phyloP scores from a whole-genome alignment of 2,797 vertebrate genomes.

The Chelon auratus region DNA sequence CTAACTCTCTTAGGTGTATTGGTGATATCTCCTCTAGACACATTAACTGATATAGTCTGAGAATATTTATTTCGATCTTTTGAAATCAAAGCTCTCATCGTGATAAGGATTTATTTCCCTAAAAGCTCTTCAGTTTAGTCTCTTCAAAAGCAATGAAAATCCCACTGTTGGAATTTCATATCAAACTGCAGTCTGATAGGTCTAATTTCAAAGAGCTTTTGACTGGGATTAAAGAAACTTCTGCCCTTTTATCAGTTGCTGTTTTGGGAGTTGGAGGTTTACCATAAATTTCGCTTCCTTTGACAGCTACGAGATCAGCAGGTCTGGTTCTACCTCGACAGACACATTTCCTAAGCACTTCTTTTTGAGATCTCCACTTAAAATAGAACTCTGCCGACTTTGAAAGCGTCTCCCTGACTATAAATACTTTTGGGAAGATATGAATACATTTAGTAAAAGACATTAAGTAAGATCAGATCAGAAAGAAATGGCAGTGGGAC shows the following conservation, averaged over 20 bases:
- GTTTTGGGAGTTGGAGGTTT: slow-evolving; percentile 48
- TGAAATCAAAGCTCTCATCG: neutral
- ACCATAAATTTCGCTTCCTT: slow-evolving; percentile 39
- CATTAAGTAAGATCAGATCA: slow-evolving; percentile 15
- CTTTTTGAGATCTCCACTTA: slow-evolving; percentile 17
- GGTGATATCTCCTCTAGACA: neutral
- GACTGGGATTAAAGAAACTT: slow-evolving; percentile 39
- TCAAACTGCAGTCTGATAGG: slow-evolving; percentile 27
- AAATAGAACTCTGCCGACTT: slow-evolving; percentile 22
- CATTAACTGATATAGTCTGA: neutral
- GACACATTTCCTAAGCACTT: slow-evolving; percentile 31
- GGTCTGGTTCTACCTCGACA: slow-evolving; percentile 33
- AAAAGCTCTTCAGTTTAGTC: neutral
- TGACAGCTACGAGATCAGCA: slow-evolving; percentile 29
- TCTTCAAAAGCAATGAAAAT: slow-evolving; percentile 23
- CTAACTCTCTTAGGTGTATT: neutral
- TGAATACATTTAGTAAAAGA: slow-evolving; percentile 15
- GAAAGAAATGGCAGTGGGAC: neutral
- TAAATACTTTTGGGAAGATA: slow-evolving; percentile 13
- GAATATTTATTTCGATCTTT: slow-evolving; percentile 1
- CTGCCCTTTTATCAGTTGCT: slow-evolving; percentile 34
- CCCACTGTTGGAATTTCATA: slow-evolving; percentile 26
- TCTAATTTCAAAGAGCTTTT: slow-evolving; percentile 46
- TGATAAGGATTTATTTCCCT: slow-evolving; percentile 7
- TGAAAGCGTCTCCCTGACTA: slow-evolving; percentile 17